Percentiles rank a stretch among this genome's conserved stretches.
These are phyloP conservation scores for Saxicola maurus DNA, from an alignment of 2,797 vertebrate genomes.

Conservation along the genomic window DNA sequence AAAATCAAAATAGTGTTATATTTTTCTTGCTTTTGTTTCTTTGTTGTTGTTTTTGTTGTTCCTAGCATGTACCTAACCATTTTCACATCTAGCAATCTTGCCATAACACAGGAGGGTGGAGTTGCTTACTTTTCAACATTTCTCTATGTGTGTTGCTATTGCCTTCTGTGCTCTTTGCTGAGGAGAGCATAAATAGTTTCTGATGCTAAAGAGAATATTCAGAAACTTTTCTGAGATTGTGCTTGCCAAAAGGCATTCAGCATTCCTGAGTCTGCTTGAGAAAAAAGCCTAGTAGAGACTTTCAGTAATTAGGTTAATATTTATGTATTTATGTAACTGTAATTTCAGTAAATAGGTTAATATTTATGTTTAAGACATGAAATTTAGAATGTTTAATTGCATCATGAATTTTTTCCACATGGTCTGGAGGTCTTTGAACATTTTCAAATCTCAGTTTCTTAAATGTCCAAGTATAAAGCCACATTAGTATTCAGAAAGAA, in stretches of 20 bases:
- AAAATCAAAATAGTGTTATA: neutral
- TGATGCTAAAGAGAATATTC: neutral
- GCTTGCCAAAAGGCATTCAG: neutral
- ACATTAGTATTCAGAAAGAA: conserved; percentile 15
- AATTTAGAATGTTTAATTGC: neutral
- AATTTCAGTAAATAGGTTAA: conserved; percentile 8
- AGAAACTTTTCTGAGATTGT: neutral
- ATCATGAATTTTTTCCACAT: neutral
- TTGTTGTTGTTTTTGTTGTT: neutral
- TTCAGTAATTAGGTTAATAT: neutral
- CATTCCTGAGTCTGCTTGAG: neutral
- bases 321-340: neutral
- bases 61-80: neutral
- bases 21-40: neutral
- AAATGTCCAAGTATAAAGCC: neutral
- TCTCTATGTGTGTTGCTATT: neutral
- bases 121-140: neutral
- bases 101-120: neutral
- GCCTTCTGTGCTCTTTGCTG: neutral
- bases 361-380: neutral
- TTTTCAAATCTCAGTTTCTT: neutral
- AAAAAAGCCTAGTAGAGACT: neutral
- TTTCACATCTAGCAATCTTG: neutral
- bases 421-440: neutral
- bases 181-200: neutral